Conservation (phyloP, 2,888 invertebrate species). For the Drosophila nr. perissopoda region DNA sequence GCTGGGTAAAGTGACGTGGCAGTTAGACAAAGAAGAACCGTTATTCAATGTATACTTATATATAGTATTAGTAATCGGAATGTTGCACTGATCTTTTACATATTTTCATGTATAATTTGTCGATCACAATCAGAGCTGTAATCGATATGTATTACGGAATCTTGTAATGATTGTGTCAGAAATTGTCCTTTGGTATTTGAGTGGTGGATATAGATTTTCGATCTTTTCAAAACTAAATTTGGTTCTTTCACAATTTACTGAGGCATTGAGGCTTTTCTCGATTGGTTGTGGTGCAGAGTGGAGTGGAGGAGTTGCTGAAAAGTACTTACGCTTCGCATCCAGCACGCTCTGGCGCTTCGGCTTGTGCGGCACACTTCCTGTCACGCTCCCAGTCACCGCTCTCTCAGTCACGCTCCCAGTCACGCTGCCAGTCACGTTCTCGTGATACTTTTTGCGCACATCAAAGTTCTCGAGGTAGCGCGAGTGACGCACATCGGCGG, state of each 20-base stretch:
- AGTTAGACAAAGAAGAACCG: no score
- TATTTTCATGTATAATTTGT: no score
- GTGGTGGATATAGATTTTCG: not conserved
- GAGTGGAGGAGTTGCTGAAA: not conserved
- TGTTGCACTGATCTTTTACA: no score
- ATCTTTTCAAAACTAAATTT: not conserved
- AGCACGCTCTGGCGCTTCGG: conserved; percentile 74
- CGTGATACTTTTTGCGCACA: conserved; percentile 83
- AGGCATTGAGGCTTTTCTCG: not conserved
- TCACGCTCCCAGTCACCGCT: not conserved
- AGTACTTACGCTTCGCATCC: conserved; percentile 59
- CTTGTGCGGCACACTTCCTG: conserved; percentile 67
- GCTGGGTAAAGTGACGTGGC: not conserved
- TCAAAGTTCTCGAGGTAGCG: conserved; percentile 84
- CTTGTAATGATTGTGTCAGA: no score
- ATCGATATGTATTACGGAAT: no score
- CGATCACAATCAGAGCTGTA: no score
- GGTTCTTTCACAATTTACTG: not conserved
- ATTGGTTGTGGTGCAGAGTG: not conserved
- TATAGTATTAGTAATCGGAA: no score
- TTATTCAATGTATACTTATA: no score
- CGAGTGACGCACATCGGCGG: conserved; percentile 80
- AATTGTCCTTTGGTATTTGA: not conserved
- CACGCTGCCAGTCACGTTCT: conserved; percentile 64
- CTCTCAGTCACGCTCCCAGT: conserved; percentile 6